Evolutionary conservation across 2,797 vertebrate genomes (phyloP).

Genomic region (Hemitrygon akajei): DNA sequence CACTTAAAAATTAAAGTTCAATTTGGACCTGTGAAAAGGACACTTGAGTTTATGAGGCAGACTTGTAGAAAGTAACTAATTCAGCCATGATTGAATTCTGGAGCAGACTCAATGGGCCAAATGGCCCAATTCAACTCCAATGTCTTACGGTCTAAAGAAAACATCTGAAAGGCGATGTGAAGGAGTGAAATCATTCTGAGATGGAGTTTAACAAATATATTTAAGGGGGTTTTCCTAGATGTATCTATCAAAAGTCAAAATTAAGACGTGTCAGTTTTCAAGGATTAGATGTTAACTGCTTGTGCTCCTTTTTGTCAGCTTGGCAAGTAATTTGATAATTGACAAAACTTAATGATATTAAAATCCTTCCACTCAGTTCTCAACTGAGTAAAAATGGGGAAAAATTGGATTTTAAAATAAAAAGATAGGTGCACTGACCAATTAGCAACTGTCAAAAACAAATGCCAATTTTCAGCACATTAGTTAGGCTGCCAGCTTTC

Average conservation of each 20-base stretch:
- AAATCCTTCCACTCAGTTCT: not conserved
- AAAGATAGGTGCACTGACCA: not conserved
- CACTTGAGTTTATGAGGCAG: not conserved
- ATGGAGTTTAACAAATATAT: not conserved
- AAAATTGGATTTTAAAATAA: not conserved
- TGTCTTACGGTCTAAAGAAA: too few species aligned
- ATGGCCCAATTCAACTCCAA: too few species aligned
- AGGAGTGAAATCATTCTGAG: not conserved
- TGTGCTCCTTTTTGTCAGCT: not conserved
- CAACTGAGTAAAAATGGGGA: not conserved
- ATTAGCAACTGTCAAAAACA: not conserved
- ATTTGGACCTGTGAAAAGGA: not conserved
- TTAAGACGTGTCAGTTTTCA: not conserved
- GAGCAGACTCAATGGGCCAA: too few species aligned
- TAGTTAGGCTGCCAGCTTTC: not conserved
- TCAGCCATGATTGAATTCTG: too few species aligned
- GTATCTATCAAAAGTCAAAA: not conserved
- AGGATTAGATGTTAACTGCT: not conserved
- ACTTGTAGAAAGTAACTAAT: not conserved
- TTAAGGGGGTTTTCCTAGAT: not conserved
- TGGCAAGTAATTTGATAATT: not conserved
- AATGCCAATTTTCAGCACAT: not conserved
- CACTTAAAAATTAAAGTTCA: not conserved
- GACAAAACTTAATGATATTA: not conserved
- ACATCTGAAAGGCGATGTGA: not conserved